Evolutionary conservation across 2,888 invertebrate genomes (phyloP).

Genomic region (Anagyrus pseudococci): DNA sequence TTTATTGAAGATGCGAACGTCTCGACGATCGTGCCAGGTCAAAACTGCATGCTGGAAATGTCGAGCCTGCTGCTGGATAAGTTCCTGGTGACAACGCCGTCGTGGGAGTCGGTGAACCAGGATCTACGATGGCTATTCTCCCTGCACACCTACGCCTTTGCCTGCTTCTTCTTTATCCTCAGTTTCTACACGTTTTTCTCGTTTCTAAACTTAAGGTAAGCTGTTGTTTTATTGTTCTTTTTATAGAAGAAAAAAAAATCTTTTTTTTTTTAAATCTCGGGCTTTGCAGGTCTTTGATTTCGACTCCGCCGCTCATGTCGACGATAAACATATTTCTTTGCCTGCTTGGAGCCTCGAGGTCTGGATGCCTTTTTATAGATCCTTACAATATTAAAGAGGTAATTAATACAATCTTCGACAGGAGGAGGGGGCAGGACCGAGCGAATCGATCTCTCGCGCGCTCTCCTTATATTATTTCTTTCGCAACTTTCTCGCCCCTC

Average conservation of each 20-base stretch:
- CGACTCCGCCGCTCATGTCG: slow-evolving; percentile 65
- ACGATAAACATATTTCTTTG: slow-evolving; percentile 67
- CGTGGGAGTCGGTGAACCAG: slow-evolving; percentile 58
- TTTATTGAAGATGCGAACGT: slow-evolving; percentile 47
- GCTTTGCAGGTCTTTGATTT: slow-evolving; percentile 62
- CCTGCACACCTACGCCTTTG: slow-evolving; percentile 66
- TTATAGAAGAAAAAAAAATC: not conserved
- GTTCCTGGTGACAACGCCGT: slow-evolving; percentile 52
- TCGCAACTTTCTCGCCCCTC: too few species aligned
- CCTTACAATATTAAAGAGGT: slow-evolving; percentile 67
- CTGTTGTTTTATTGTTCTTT: not conserved
- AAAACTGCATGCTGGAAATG: slow-evolving; percentile 49
- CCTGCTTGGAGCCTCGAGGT: slow-evolving; percentile 64
- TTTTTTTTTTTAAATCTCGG: not conserved
- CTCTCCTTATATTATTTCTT: slow-evolving; percentile 3
- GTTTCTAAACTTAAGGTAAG: slow-evolving; percentile 65
- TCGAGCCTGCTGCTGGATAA: slow-evolving; percentile 48
- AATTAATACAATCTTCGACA: too few species aligned
- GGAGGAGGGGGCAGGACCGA: too few species aligned
- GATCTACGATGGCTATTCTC: slow-evolving; percentile 65
- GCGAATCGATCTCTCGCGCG: too few species aligned
- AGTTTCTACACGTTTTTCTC: slow-evolving; percentile 67
- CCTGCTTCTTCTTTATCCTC: slow-evolving; percentile 65
- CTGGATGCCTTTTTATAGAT: slow-evolving; percentile 66
- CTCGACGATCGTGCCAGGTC: slow-evolving; percentile 46